Conservation (phyloP, 2,797 vertebrate genomes). For the Acipenser transmontanus region DNA sequence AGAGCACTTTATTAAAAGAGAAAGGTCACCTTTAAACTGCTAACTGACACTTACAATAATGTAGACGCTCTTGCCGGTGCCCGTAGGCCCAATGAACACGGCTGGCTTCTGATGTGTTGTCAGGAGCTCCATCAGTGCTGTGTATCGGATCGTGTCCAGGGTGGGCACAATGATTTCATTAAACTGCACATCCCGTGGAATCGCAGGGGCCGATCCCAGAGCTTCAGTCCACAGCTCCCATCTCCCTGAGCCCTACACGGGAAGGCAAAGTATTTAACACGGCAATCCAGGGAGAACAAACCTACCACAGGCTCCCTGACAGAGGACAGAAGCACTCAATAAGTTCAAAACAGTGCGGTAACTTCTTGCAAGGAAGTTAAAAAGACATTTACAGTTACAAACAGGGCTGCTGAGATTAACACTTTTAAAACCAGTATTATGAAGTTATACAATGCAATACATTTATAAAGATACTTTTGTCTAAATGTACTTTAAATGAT, state of each 20-base stretch:
- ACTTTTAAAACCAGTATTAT: too few species aligned
- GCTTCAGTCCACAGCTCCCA: slow-evolving; percentile 80
- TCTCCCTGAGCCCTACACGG: slow-evolving; percentile 64
- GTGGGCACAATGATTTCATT: slow-evolving; percentile 89
- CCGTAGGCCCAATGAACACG: slow-evolving; percentile 82
- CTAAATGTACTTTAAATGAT: too few species aligned
- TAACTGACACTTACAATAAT: slow-evolving; percentile 69
- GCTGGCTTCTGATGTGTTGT: slow-evolving; percentile 78
- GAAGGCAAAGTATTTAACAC: too few species aligned
- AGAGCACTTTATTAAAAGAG: slow-evolving; percentile 11
- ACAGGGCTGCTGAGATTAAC: too few species aligned
- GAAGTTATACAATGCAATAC: too few species aligned
- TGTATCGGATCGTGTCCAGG: slow-evolving; percentile 78
- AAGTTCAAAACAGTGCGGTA: too few species aligned
- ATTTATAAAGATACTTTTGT: too few species aligned
- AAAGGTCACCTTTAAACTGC: not conserved
- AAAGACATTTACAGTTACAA: too few species aligned
- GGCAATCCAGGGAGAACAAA: too few species aligned
- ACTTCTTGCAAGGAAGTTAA: too few species aligned
- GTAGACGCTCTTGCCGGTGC: slow-evolving; percentile 85
- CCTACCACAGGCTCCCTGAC: too few species aligned
- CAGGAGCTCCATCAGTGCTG: slow-evolving; percentile 72
- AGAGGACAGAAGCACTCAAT: too few species aligned
- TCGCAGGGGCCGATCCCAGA: slow-evolving; percentile 56
- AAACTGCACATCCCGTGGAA: slow-evolving; percentile 69